Percentiles rank a stretch among this genome's conserved stretches.
Conservation (phyloP, 2,797 vertebrate genomes). For the Zonotrichia albicollis region DNA sequence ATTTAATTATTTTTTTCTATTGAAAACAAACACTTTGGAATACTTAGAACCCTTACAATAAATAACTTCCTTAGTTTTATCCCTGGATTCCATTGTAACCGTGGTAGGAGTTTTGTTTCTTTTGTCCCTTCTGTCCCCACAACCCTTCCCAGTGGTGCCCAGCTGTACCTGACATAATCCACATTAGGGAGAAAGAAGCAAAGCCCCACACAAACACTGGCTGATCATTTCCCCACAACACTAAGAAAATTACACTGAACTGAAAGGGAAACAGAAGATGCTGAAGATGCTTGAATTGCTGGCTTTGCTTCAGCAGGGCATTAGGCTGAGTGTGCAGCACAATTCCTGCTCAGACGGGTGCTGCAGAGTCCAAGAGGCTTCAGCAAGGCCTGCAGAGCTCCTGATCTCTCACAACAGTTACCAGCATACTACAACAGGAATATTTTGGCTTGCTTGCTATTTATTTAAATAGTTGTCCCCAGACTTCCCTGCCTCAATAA, state of each 20-base stretch:
- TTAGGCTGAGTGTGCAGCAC: background rate
- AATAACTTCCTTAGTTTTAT: background rate
- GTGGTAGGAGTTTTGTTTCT: background rate
- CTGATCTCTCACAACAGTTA: rapidly evolving
- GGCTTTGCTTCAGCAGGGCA: background rate
- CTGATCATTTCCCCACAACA: background rate
- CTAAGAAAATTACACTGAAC: background rate
- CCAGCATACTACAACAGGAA: background rate
- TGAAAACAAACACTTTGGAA: background rate
- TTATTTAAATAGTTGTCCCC: background rate
- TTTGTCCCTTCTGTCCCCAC: background rate
- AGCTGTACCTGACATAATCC: background rate
- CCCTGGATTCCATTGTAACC: background rate
- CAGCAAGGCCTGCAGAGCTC: background rate
- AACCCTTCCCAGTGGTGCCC: too few relatives aligned
- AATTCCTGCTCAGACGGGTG: background rate
- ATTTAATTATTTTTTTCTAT: background rate
- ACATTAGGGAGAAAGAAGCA: background rate
- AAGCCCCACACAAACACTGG: background rate
- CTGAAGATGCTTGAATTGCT: background rate
- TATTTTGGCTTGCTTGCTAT: background rate
- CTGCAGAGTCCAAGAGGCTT: background rate
- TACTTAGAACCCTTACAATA: background rate
- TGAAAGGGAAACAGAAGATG: background rate
- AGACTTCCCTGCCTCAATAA: background rate